These are phyloP conservation scores for Calidris pugnax DNA, from an alignment of 2,113 vertebrate species.

Conservation along the genomic window DNA sequence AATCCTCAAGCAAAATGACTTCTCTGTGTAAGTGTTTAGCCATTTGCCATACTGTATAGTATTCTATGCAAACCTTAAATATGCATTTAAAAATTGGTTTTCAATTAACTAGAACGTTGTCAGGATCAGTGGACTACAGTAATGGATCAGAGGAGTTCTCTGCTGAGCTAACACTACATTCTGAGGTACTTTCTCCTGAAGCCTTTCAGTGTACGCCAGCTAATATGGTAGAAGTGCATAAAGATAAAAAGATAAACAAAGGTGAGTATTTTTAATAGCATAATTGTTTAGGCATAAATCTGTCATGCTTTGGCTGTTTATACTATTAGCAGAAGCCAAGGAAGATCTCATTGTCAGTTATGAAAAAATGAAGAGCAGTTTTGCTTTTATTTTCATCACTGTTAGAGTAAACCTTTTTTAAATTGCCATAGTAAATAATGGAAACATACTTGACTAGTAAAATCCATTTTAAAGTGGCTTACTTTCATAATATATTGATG, in stretches of 20 bases:
- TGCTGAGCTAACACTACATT: conserved; percentile 84
- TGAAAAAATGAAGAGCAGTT: neutral
- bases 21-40: conserved; percentile 88
- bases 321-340: neutral
- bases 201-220: conserved; percentile 79
- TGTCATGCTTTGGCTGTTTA: neutral
- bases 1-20: conserved; percentile 90
- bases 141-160: conserved; percentile 83
- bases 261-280: conserved; percentile 61
- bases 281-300: neutral
- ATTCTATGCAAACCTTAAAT: conserved; percentile 40
- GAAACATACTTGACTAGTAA: neutral
- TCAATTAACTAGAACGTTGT: conserved; percentile 83
- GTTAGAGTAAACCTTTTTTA: neutral
- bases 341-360: neutral
- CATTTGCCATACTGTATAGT: conserved; percentile 47
- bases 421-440: neutral
- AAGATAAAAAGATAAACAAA: conserved; percentile 78
- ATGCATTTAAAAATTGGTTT: conserved; percentile 66
- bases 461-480: neutral
- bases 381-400: neutral
- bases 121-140: conserved; percentile 76
- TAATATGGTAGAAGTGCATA: conserved; percentile 86
- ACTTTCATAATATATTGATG: neutral
- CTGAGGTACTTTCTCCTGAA: conserved; percentile 79